Conservation (phyloP, 35 echinoderm and acorn worm species). For the Acanthaster planci region DNA sequence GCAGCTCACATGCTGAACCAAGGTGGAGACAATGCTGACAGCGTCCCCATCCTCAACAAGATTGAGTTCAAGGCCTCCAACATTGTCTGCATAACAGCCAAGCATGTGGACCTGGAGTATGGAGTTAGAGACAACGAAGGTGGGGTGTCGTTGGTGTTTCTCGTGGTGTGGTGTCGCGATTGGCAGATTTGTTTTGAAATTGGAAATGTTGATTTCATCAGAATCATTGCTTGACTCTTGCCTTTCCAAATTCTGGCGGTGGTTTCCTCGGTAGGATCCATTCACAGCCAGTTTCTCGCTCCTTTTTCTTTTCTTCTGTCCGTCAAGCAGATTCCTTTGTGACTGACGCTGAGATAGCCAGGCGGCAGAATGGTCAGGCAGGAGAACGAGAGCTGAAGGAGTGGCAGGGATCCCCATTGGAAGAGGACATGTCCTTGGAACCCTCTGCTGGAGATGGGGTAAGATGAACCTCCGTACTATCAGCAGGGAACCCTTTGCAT, state of each 20-base stretch:
- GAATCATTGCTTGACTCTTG: background rate
- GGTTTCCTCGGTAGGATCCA: no score
- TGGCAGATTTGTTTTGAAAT: background rate
- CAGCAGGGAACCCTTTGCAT: background rate
- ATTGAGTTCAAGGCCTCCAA: constrained; percentile 28
- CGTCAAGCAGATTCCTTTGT: constrained; percentile 33
- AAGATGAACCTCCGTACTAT: background rate
- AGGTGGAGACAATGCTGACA: background rate
- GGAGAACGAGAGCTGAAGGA: constrained; percentile 59
- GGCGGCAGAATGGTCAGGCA: constrained; percentile 29
- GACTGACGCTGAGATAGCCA: constrained; percentile 54
- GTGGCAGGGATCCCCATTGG: constrained; percentile 22
- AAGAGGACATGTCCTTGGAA: constrained; percentile 18
- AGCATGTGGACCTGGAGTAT: constrained; percentile 56
- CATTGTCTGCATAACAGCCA: constrained; percentile 49
- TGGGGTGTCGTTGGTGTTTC: background rate
- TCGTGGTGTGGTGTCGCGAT: background rate
- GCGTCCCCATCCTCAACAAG: constrained; percentile 17
- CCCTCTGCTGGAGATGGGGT: constrained; percentile 14
- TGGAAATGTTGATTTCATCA: background rate
- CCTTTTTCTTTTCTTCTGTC: background rate
- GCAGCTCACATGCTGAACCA: constrained; percentile 47
- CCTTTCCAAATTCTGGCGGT: background rate
- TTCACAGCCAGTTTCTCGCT: no score
- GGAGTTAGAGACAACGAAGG: constrained; percentile 43